These are phyloP conservation scores for Pseudochromis fuscus DNA, from an alignment of 2,797 vertebrate species.

Conservation along the genomic window DNA sequence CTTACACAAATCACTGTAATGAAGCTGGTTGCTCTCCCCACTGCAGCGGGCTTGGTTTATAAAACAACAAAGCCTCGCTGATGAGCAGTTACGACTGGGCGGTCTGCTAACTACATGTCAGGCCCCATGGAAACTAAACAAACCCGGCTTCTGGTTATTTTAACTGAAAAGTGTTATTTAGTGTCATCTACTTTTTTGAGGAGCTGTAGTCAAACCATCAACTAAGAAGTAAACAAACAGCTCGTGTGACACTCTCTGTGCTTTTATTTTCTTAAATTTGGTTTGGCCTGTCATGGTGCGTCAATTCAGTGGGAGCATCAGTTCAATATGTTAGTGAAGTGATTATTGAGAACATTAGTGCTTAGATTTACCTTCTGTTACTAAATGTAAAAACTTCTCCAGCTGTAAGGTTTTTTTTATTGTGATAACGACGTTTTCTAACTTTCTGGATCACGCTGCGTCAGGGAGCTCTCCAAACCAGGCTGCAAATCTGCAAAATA, in stretches of 20 bases:
- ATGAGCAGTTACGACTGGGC: slow-evolving; percentile 37
- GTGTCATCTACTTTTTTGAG: not conserved
- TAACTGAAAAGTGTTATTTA: slow-evolving; percentile 20
- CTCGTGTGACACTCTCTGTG: not conserved
- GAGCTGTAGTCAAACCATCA: not conserved
- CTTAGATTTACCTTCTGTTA: too few species aligned
- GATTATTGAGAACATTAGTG: too few species aligned
- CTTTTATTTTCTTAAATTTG: not conserved
- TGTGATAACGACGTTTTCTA: not conserved
- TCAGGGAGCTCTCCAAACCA: not conserved
- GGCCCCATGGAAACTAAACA: slow-evolving; percentile 48
- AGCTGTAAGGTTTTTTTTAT: too few species aligned
- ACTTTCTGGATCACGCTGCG: not conserved
- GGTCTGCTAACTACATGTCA: slow-evolving; percentile 39
- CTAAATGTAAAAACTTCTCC: not conserved
- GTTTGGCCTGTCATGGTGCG: too few species aligned
- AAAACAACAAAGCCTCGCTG: slow-evolving; percentile 50
- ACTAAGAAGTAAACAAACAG: not conserved
- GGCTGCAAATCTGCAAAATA: slow-evolving; percentile 27
- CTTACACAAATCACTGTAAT: slow-evolving; percentile 47
- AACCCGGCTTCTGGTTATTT: slow-evolving; percentile 20
- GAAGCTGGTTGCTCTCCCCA: slow-evolving; percentile 13
- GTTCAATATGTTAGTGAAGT: too few species aligned
- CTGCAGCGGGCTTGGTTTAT: slow-evolving; percentile 27
- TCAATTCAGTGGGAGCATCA: not conserved